Evolutionary conservation across 2,888 invertebrate species (phyloP).

Genomic region (Cylloceria caligata): DNA sequence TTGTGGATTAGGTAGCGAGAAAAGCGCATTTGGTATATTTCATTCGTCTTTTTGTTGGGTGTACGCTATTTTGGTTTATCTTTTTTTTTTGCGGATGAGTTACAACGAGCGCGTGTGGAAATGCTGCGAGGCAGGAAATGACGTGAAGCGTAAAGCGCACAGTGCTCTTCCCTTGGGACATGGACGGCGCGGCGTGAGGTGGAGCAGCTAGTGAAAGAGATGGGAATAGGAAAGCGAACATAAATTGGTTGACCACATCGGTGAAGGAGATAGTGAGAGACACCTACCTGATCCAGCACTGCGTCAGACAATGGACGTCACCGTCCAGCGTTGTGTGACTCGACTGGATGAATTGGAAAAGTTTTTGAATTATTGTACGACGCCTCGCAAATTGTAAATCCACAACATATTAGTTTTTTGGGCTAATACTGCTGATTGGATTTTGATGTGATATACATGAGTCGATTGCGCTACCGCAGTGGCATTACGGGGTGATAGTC

Average conservation of each 20-base stretch:
- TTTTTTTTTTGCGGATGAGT: slow-evolving; percentile 14
- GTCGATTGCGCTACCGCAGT: background rate
- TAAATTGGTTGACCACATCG: slow-evolving; percentile 48
- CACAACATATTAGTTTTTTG: background rate
- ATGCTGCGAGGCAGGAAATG: slow-evolving; percentile 43
- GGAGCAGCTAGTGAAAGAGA: background rate
- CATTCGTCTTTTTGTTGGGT: slow-evolving; percentile 26
- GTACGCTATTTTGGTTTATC: background rate
- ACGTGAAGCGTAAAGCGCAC: slow-evolving; percentile 34
- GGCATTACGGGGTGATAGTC: background rate
- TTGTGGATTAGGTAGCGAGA: background rate
- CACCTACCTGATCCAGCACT: background rate
- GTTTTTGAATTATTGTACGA: slow-evolving; percentile 67
- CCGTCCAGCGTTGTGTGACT: background rate
- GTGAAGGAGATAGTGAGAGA: slow-evolving; percentile 4
- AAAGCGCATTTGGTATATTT: background rate
- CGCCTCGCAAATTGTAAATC: slow-evolving; percentile 7
- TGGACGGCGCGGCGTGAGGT: too few relatives aligned
- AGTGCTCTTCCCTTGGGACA: slow-evolving; percentile 15
- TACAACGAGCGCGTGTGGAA: slow-evolving; percentile 11
- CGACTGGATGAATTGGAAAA: slow-evolving; percentile 67
- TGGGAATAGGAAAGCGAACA: slow-evolving; percentile 2
- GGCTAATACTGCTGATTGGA: background rate
- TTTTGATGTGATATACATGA: background rate
- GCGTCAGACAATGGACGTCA: slow-evolving; percentile 30